Conservation (phyloP, 2,797 vertebrate genomes). For the Alcedo quadribrachys region DNA sequence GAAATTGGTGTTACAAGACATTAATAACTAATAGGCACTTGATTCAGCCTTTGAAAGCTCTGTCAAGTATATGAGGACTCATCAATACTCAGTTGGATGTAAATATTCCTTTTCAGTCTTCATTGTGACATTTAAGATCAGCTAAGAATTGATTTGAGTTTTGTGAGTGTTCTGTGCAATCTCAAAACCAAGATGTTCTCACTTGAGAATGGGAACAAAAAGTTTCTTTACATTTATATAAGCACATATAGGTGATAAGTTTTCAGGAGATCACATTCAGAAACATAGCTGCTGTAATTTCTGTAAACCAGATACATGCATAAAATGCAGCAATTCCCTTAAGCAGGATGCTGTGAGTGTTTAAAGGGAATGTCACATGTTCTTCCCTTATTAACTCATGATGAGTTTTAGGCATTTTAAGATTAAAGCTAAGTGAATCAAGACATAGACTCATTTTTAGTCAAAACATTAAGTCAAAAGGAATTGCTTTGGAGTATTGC, state of each 20-base stretch:
- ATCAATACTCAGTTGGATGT: background rate
- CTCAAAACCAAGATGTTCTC: background rate
- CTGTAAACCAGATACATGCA: background rate
- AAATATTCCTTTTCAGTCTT: background rate
- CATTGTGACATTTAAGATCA: background rate
- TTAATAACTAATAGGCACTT: background rate
- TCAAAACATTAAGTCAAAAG: slow-evolving; percentile 7
- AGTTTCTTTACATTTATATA: background rate
- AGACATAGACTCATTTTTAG: background rate
- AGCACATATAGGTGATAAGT: background rate
- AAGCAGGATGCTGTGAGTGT: background rate
- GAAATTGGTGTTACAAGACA: background rate
- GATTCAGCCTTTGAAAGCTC: background rate
- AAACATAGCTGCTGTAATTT: background rate
- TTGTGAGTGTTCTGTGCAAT: background rate
- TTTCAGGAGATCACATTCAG: background rate
- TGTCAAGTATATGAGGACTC: background rate
- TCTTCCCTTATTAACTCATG: background rate
- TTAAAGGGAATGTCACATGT: background rate
- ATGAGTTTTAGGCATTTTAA: background rate
- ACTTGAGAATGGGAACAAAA: background rate
- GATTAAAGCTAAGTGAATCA: background rate
- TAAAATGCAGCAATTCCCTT: background rate
- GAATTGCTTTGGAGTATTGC: slow-evolving; percentile 1
- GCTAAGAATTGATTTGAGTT: background rate